These are phyloP conservation scores for Meda fulgida DNA, from an alignment of 2,797 vertebrate species.

Conservation along the genomic window DNA sequence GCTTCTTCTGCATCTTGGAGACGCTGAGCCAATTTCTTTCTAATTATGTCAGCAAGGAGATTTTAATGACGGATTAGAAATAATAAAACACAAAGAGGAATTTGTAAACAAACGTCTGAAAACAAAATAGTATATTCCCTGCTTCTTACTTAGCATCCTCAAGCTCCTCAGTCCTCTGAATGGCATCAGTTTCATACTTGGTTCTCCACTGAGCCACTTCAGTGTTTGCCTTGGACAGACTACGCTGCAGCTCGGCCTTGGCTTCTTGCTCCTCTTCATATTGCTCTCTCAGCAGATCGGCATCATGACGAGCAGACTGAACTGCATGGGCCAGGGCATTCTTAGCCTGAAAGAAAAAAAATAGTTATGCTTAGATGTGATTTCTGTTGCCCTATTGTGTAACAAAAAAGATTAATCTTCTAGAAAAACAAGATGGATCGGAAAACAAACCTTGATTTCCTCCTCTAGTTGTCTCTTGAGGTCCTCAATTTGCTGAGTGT, in stretches of 20 bases:
- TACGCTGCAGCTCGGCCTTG: constrained; percentile 63
- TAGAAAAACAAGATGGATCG: neutral
- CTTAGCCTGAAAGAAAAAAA: constrained; percentile 61
- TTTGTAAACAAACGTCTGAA: neutral
- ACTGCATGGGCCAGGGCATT: constrained; percentile 68
- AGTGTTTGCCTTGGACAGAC: constrained; percentile 64
- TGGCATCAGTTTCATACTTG: constrained; percentile 67
- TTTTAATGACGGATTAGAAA: neutral
- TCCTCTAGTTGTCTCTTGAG: constrained; percentile 58
- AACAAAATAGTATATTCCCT: neutral
- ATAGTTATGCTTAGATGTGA: neutral
- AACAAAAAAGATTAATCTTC: neutral
- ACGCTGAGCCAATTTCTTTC: constrained; percentile 80
- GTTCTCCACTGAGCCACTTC: constrained; percentile 69
- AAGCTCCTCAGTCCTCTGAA: constrained; percentile 65
- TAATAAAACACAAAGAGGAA: neutral
- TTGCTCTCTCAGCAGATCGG: constrained; percentile 69
- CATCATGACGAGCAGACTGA: constrained; percentile 67
- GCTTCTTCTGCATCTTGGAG: constrained; percentile 83
- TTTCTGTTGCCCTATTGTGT: neutral
- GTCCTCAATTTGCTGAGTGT: constrained; percentile 56
- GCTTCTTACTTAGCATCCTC: constrained; percentile 65
- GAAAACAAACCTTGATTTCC: constrained; percentile 54
- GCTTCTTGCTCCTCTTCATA: constrained; percentile 68
- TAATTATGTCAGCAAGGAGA: neutral